phyloP scores from a whole-genome alignment of 2,888 invertebrate species.

The Hipparchia semele region DNA sequence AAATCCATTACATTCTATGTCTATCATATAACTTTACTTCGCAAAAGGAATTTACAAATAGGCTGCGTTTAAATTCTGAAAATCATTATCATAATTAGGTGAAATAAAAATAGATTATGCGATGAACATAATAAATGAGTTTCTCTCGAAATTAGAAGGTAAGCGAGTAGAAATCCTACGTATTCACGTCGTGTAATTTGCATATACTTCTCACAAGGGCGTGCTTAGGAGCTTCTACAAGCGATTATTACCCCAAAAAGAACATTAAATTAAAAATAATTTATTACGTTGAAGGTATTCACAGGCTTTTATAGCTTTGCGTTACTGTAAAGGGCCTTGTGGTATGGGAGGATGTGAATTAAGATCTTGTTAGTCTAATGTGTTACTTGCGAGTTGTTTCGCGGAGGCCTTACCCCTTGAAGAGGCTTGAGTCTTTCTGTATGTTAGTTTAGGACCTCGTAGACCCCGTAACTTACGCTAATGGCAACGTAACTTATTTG shows the following conservation, averaged over 20 bases:
- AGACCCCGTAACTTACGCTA: conserved; percentile 42
- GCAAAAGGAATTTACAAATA: conserved; percentile 13
- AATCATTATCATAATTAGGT: conserved; percentile 21
- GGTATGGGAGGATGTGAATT: conserved; percentile 33
- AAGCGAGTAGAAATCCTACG: conserved; percentile 31
- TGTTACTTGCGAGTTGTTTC: conserved; percentile 39
- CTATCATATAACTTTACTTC: conserved; percentile 19
- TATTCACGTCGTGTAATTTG: conserved; percentile 34
- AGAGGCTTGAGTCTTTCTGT: conserved; percentile 38
- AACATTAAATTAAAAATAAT: conserved; percentile 37
- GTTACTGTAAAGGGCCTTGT: conserved; percentile 21
- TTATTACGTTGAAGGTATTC: conserved; percentile 29
- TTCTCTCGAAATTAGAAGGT: conserved; percentile 26
- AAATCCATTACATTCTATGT: conserved; percentile 44
- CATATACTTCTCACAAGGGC: conserved; percentile 33
- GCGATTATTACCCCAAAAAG: conserved; percentile 35
- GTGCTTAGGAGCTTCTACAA: conserved; percentile 30
- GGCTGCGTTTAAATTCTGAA: conserved; percentile 14
- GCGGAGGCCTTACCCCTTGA: conserved; percentile 31
- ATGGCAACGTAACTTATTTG: conserved; percentile 44
- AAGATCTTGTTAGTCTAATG: conserved; percentile 41
- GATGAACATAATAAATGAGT: conserved; percentile 33
- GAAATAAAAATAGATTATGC: conserved; percentile 26
- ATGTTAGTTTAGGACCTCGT: conserved; percentile 47
- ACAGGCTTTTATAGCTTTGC: conserved; percentile 19